A percentile compares a stretch with the other conserved stretches of the same genome.
These are phyloP conservation scores for Conus betulinus DNA, from an alignment of 1,140 invertebrate genomes.

Conservation along the genomic window DNA sequence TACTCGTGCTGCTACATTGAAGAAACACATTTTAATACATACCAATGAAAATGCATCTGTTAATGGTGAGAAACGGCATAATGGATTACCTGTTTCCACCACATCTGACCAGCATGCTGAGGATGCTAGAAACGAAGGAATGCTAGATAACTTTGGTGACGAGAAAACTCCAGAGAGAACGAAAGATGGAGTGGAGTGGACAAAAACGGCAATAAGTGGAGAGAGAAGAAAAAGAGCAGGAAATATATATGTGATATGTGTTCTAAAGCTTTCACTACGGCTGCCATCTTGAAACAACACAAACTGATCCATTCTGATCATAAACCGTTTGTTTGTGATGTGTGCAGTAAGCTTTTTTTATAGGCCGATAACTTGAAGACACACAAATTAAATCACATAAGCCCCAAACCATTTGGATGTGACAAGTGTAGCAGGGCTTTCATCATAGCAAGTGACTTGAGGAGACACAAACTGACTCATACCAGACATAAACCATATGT, in stretches of 20 bases:
- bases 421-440: background rate
- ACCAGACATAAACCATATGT: background rate
- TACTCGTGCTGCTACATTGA: slow-evolving; percentile 89
- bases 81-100: no score
- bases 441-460: background rate
- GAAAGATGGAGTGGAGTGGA: slow-evolving; percentile 77
- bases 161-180: no score
- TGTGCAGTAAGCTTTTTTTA: slow-evolving; percentile 44
- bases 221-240: no score
- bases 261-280: slow-evolving; percentile 50
- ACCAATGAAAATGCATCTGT: slow-evolving; percentile 75
- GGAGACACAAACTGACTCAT: background rate
- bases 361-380: slow-evolving; percentile 29
- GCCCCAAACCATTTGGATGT: background rate
- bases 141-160: no score
- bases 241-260: slow-evolving; percentile 70
- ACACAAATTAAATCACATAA: background rate
- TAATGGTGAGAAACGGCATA: no score
- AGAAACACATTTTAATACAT: slow-evolving; percentile 87
- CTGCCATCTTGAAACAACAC: slow-evolving; percentile 84
- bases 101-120: no score
- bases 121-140: no score
- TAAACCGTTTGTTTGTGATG: slow-evolving; percentile 52
- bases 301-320: slow-evolving; percentile 87
- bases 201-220: slow-evolving; percentile 83